A percentile compares a stretch with the other conserved stretches of the same genome.
phyloP scores from a whole-genome alignment of 2,888 invertebrate species.

The Cryptocephalus moraei region DNA sequence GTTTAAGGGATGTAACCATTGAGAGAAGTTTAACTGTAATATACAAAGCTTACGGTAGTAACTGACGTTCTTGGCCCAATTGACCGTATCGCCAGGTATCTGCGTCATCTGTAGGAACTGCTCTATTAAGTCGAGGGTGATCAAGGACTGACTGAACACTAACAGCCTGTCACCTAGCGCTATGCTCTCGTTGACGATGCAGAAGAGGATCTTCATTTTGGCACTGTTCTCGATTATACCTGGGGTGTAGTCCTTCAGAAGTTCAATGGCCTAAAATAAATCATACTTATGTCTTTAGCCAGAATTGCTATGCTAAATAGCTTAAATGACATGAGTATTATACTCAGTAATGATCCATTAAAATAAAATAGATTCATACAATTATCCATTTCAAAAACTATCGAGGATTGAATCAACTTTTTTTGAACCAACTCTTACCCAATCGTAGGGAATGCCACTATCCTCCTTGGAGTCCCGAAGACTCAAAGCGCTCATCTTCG shows the following conservation, averaged over 20 bases:
- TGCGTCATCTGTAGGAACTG: conserved; percentile 72
- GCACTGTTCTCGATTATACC: conserved; percentile 88
- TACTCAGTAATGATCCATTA: no score
- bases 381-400: no score
- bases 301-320: no score
- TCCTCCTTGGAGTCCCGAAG: conserved; percentile 49
- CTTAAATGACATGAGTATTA: no score
- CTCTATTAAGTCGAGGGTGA: conserved; percentile 91
- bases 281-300: no score
- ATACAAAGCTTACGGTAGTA: conserved; percentile 71
- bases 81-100: conserved; percentile 57
- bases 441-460: conserved; percentile 79
- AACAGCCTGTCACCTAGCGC: conserved; percentile 80
- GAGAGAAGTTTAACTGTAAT: not conserved
- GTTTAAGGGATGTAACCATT: no score
- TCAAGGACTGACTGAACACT: conserved; percentile 91
- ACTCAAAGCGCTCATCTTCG: conserved; percentile 38
- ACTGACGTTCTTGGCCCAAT: conserved; percentile 77
- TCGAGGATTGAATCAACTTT: no score
- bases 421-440: conserved; percentile 44
- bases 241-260: conserved; percentile 75
- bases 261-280: conserved; percentile 54
- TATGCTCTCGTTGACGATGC: conserved; percentile 82
- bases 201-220: conserved; percentile 90
- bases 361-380: no score